Evolutionary conservation across 2,797 vertebrate species (phyloP).

Genomic region (Ctenochaetus hawaiiensis): DNA sequence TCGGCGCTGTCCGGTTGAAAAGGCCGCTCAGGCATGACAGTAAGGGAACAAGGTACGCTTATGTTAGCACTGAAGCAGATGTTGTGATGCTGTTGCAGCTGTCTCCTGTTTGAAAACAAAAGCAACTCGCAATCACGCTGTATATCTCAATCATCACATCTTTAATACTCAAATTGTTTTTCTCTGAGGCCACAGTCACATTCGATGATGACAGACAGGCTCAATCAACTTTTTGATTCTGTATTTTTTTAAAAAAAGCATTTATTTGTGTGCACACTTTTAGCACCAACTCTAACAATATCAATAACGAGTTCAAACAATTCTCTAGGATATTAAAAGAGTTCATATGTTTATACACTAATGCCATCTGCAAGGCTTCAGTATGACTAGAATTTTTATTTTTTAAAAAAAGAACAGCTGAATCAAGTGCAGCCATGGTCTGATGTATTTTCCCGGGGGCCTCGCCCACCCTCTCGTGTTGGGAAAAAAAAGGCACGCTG

Average conservation of each 20-base stretch:
- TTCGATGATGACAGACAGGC: conserved; percentile 7
- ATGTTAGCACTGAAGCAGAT: conserved; percentile 72
- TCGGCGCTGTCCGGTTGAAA: conserved; percentile 59
- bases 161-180: not conserved
- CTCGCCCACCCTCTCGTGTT: conserved; percentile 29
- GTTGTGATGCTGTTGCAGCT: conserved; percentile 71
- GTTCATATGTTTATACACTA: not conserved
- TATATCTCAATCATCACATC: conserved; percentile 54
- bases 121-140: conserved; percentile 19
- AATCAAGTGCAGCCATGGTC: conserved; percentile 47
- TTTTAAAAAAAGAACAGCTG: conserved; percentile 1
- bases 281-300: not conserved
- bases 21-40: conserved; percentile 73
- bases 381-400: not conserved
- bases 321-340: not conserved
- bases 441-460: conserved; percentile 42
- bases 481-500: not conserved
- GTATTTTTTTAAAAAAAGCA: too few relatives aligned
- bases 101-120: conserved; percentile 66
- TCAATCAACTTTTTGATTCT: conserved; percentile 5
- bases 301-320: not conserved
- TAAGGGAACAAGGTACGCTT: conserved; percentile 46
- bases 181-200: conserved; percentile 14
- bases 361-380: conserved; percentile 16
- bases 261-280: not conserved